Evolutionary conservation across 2,797 vertebrate genomes (phyloP).

Genomic region (Allobates femoralis): DNA sequence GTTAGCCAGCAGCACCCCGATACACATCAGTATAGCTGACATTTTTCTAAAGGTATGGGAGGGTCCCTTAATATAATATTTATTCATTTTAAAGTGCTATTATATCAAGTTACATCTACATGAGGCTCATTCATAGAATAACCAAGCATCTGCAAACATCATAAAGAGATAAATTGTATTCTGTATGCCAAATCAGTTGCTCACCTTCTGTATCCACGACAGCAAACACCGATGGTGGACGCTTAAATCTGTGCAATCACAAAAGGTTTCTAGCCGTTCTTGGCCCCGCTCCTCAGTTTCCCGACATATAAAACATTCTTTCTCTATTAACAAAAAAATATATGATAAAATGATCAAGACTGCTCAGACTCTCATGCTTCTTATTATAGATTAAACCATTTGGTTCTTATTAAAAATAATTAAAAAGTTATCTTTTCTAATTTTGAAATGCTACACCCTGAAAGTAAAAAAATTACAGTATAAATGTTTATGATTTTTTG

Average conservation of each 20-base stretch:
- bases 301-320: conserved; percentile 85
- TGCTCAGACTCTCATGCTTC: conserved; percentile 71
- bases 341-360: conserved; percentile 66
- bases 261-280: conserved; percentile 77
- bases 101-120: not conserved
- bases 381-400: conserved; percentile 77
- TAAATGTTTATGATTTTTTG: conserved; percentile 69
- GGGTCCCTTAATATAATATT: too few relatives aligned
- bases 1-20: too few relatives aligned
- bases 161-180: not conserved
- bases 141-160: not conserved
- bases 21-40: too few relatives aligned
- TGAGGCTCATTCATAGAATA: not conserved
- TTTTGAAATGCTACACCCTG: conserved; percentile 75
- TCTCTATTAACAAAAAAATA: conserved; percentile 81
- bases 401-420: conserved; percentile 76
- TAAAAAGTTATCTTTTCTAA: conserved; percentile 79
- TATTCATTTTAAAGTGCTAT: too few relatives aligned
- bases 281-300: conserved; percentile 75
- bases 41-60: too few relatives aligned
- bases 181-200: not conserved
- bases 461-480: conserved; percentile 77
- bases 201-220: conserved; percentile 76
- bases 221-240: conserved; percentile 74
- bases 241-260: conserved; percentile 76